Percentiles rank a stretch among this genome's conserved stretches.
Conservation (phyloP, 2,888 invertebrate species). For the Apeira syringaria region DNA sequence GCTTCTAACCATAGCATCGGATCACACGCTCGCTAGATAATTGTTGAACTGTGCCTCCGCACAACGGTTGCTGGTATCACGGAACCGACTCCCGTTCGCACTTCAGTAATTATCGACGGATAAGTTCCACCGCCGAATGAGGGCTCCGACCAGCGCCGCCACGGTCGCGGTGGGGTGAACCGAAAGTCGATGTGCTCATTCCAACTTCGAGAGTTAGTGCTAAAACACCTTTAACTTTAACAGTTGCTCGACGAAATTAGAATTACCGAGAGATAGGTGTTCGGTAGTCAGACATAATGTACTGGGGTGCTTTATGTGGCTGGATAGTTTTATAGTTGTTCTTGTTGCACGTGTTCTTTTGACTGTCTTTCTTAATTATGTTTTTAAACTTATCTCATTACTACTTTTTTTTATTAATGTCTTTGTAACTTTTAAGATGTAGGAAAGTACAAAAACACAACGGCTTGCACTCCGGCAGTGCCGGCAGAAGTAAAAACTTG, state of each 20-base stretch:
- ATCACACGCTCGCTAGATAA: slow-evolving; percentile 45
- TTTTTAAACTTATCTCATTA: too few species aligned
- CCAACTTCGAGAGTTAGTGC: slow-evolving; percentile 47
- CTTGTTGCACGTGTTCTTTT: slow-evolving; percentile 13
- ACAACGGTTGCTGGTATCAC: slow-evolving; percentile 33
- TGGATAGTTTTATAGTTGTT: slow-evolving; percentile 28
- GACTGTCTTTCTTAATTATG: slow-evolving; percentile 3
- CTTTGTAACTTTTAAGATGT: too few species aligned
- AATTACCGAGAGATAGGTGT: slow-evolving; percentile 30
- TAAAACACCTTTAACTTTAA: slow-evolving; percentile 43
- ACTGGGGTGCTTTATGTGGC: slow-evolving; percentile 22
- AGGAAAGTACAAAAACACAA: too few species aligned
- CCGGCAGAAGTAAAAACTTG: too few species aligned
- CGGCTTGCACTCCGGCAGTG: too few species aligned
- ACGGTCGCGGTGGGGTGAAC: slow-evolving; percentile 46
- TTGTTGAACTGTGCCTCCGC: slow-evolving; percentile 57
- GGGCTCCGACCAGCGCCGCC: slow-evolving; percentile 55
- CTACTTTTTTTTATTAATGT: too few species aligned
- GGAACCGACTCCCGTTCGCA: slow-evolving; percentile 62
- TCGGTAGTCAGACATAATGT: slow-evolving; percentile 25
- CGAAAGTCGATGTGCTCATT: slow-evolving; percentile 47
- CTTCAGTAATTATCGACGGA: slow-evolving; percentile 68
- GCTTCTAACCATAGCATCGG: slow-evolving; percentile 32
- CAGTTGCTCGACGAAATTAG: slow-evolving; percentile 38
- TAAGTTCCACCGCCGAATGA: slow-evolving; percentile 61